A percentile compares a stretch with the other conserved stretches of the same genome.
phyloP scores from a whole-genome alignment of 1,140 invertebrate species.

The Drosophila punjabiensis region DNA sequence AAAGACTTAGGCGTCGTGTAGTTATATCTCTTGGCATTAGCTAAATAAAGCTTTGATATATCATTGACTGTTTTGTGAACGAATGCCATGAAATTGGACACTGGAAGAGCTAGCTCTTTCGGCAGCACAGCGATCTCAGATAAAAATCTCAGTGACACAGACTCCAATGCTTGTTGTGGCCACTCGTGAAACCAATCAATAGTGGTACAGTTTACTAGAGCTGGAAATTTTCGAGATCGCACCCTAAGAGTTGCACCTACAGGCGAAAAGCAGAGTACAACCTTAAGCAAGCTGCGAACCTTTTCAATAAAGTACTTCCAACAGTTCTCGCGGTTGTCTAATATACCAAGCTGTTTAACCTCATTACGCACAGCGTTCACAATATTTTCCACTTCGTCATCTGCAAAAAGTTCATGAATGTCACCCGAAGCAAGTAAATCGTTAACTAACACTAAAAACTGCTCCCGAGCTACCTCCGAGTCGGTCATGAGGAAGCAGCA shows the following conservation, averaged over 20 bases:
- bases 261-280: constrained; percentile 97
- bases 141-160: constrained; percentile 94
- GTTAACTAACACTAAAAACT: constrained; percentile 96
- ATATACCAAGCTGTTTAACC: constrained; percentile 90
- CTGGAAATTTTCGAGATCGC: constrained; percentile 96
- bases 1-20: constrained; percentile 98
- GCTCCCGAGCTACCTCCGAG: constrained; percentile 95
- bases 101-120: constrained; percentile 87
- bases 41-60: constrained; percentile 92
- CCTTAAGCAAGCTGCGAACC: constrained; percentile 91
- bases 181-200: constrained; percentile 99
- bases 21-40: constrained; percentile 96
- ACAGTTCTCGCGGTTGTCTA: constrained; percentile 96
- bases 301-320: constrained; percentile 98
- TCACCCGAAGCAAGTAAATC: constrained; percentile 97
- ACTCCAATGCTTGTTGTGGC: constrained; percentile 95
- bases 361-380: constrained; percentile 93
- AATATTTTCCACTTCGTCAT: constrained; percentile 96
- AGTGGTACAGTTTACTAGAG: constrained; percentile 96
- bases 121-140: constrained; percentile 90
- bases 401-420: constrained; percentile 95
- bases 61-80: constrained; percentile 95
- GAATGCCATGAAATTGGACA: constrained; percentile 95
- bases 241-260: constrained; percentile 94
- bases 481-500: constrained; percentile 97